Evolutionary conservation across 2,797 vertebrate species (phyloP).

Genomic region (Tokudaia muenninki): DNA sequence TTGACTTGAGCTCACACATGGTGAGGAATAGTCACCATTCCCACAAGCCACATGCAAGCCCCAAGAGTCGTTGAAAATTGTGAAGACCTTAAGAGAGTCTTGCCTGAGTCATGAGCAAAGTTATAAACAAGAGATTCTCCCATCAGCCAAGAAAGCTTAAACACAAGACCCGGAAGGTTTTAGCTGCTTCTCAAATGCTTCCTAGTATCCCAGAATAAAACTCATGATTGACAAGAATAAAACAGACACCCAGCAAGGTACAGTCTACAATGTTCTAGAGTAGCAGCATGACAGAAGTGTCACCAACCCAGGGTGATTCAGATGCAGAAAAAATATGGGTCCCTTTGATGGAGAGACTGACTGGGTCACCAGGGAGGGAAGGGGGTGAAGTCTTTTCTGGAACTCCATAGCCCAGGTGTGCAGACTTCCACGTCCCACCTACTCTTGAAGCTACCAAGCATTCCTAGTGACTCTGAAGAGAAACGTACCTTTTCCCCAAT

Average conservation of each 20-base stretch:
- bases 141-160: neutral
- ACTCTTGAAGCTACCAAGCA: neutral
- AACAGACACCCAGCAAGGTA: neutral
- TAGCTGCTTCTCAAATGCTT: neutral
- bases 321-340: neutral
- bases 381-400: neutral
- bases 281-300: neutral
- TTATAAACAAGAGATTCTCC: neutral
- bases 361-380: neutral
- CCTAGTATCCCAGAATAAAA: neutral
- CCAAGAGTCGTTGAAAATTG: too few species aligned
- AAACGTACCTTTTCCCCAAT: constrained; percentile 94
- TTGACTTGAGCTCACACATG: neutral
- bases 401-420: neutral
- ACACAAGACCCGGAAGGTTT: neutral
- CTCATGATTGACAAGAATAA: neutral
- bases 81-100: neutral
- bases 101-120: neutral
- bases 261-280: neutral
- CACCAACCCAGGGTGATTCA: neutral
- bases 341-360: fast-evolving
- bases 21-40: neutral
- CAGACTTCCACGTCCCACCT: neutral
- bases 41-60: neutral
- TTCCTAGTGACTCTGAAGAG: neutral